phyloP scores from a whole-genome alignment of 2,113 vertebrate species.

The Zingel zingel region DNA sequence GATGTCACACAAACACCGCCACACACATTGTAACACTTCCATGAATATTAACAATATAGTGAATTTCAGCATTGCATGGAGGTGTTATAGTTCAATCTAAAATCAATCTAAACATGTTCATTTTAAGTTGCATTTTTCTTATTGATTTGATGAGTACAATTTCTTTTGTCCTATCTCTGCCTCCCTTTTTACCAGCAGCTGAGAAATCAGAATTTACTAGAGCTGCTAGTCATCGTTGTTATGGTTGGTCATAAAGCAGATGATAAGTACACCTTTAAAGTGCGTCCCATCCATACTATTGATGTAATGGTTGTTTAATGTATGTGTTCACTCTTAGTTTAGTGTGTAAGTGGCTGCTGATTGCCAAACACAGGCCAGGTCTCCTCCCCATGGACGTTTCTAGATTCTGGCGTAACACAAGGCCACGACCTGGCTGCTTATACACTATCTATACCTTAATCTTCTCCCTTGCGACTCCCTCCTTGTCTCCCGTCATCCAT shows the following conservation, averaged over 20 bases:
- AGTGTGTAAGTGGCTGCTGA: constrained; percentile 73
- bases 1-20: not conserved
- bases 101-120: not conserved
- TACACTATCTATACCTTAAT: constrained; percentile 33
- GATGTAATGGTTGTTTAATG: constrained; percentile 82
- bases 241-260: constrained; percentile 72
- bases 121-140: not conserved
- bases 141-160: not conserved
- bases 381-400: constrained; percentile 62
- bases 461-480: constrained; percentile 17
- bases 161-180: constrained; percentile 4
- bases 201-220: constrained; percentile 47
- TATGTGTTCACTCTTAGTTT: constrained; percentile 60
- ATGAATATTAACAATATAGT: not conserved
- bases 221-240: constrained; percentile 63
- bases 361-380: constrained; percentile 64
- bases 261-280: constrained; percentile 70
- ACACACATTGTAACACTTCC: not conserved
- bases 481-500: constrained; percentile 34
- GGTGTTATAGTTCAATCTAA: not conserved
- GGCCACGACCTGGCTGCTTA: constrained; percentile 66
- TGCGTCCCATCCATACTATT: constrained; percentile 62
- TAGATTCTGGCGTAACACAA: constrained; percentile 52
- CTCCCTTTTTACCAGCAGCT: not conserved
- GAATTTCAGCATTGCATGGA: not conserved